Evolutionary conservation across 2,888 invertebrate species (phyloP).

Genomic region (Hybos culiciformis): DNA sequence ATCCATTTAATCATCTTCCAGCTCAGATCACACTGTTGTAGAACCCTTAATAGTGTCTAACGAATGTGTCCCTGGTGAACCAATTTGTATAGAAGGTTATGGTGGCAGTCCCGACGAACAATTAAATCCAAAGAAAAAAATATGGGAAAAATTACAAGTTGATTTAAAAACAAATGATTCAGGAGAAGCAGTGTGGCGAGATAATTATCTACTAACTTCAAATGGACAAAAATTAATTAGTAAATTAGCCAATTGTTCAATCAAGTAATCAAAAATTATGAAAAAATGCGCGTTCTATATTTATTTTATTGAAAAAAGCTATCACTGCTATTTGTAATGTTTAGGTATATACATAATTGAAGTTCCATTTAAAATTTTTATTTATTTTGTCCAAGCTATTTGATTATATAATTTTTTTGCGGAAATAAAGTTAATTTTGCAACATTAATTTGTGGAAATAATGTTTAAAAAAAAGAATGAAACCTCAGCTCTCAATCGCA

Average conservation of each 20-base stretch:
- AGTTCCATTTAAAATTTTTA: too few relatives aligned
- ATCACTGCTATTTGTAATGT: too few relatives aligned
- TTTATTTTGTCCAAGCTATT: too few relatives aligned
- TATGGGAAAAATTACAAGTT: conserved; percentile 82
- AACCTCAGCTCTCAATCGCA: too few relatives aligned
- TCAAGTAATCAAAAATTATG: too few relatives aligned
- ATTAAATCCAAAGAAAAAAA: conserved; percentile 87
- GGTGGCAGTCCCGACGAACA: conserved; percentile 71
- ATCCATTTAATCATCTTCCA: conserved; percentile 22
- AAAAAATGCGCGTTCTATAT: too few relatives aligned
- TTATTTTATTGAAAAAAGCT: too few relatives aligned
- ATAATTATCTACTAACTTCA: conserved; percentile 55
- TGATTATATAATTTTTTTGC: too few relatives aligned
- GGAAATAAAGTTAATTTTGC: too few relatives aligned
- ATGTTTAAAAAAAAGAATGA: too few relatives aligned
- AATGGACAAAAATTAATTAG: conserved; percentile 61
- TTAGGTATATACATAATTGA: too few relatives aligned
- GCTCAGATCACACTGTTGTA: conserved; percentile 63
- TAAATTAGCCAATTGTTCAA: conserved; percentile 67
- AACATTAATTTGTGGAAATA: too few relatives aligned
- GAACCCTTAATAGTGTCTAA: conserved; percentile 73
- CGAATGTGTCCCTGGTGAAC: conserved; percentile 66
- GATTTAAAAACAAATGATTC: conserved; percentile 59
- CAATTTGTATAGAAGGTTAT: conserved; percentile 70
- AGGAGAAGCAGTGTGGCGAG: conserved; percentile 74